A percentile compares a stretch with the other conserved stretches of the same genome.
These are phyloP conservation scores for Lasaia peninsularis DNA, from an alignment of 1,140 invertebrate genomes.

Conservation along the genomic window DNA sequence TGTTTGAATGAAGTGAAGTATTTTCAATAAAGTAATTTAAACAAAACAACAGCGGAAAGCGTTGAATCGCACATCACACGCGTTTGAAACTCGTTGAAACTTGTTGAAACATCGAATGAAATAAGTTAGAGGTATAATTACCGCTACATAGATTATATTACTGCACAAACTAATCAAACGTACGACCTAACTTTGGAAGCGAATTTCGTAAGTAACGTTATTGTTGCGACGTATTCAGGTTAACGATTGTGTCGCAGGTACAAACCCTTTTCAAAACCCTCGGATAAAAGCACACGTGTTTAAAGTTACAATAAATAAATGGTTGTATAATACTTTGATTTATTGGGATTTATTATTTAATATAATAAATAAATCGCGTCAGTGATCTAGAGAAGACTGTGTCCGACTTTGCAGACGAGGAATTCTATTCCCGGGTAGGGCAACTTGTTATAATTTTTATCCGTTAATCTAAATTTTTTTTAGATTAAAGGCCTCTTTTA, in stretches of 20 bases:
- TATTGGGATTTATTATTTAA: not conserved
- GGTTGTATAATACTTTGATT: slow-evolving; percentile 11
- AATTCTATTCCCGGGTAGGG: no score
- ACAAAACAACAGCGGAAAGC: not conserved
- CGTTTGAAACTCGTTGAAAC: slow-evolving; percentile 3
- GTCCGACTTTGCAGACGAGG: no score
- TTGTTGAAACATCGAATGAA: not conserved
- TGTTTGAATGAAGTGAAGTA: no score
- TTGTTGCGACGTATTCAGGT: slow-evolving; percentile 27
- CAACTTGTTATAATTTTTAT: no score
- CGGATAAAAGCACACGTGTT: slow-evolving; percentile 34
- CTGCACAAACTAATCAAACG: slow-evolving; percentile 43
- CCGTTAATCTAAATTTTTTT: no score
- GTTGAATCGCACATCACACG: not conserved
- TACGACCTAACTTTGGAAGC: slow-evolving; percentile 45
- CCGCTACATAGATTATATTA: not conserved
- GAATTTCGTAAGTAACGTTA: slow-evolving; percentile 45
- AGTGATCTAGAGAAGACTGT: no score
- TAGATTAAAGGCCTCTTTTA: no score
- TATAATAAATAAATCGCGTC: not conserved
- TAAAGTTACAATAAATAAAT: slow-evolving; percentile 1
- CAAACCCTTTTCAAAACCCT: slow-evolving; percentile 33
- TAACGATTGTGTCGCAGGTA: slow-evolving; percentile 59
- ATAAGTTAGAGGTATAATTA: slow-evolving; percentile 2
- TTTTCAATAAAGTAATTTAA: no score